Percentiles rank a stretch among this genome's conserved stretches.
These are phyloP conservation scores for Lordiphosa mommai DNA, from an alignment of 1,140 invertebrate species.

Conservation along the genomic window DNA sequence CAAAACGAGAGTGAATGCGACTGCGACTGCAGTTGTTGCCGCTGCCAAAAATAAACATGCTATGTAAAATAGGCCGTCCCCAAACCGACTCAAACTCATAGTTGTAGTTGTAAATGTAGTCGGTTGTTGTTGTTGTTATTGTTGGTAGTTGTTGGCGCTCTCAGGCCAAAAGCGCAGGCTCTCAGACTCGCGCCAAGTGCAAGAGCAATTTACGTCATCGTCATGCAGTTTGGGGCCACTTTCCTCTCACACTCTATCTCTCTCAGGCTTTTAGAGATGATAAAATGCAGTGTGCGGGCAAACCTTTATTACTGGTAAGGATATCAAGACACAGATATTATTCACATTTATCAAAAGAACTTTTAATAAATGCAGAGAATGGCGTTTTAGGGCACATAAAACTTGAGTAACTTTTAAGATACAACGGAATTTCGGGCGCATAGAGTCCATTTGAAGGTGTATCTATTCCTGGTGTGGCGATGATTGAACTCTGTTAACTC, in stretches of 20 bases:
- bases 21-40: conserved; percentile 18
- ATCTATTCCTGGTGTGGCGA: too few relatives aligned
- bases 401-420: too few relatives aligned
- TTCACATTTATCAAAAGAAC: too few relatives aligned
- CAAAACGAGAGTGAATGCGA: conserved; percentile 64
- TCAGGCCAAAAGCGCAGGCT: conserved; percentile 14
- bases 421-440: too few relatives aligned
- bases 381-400: too few relatives aligned
- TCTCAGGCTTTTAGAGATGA: background rate
- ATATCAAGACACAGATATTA: too few relatives aligned
- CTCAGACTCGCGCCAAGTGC: conserved; percentile 47
- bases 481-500: too few relatives aligned
- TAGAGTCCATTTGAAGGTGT: too few relatives aligned
- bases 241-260: conserved; percentile 8
- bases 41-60: conserved; percentile 66
- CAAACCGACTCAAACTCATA: conserved; percentile 19
- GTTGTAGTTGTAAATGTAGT: conserved; percentile 15
- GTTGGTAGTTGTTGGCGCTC: conserved; percentile 33
- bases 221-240: conserved; percentile 13
- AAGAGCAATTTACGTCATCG: conserved; percentile 44
- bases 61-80: conserved; percentile 62
- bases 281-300: too few relatives aligned
- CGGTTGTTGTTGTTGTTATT: too few relatives aligned
- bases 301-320: too few relatives aligned
- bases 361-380: too few relatives aligned